Evolutionary conservation across 2,113 vertebrate genomes (phyloP), one percentile per base, ranked within the genome.

Genomic region (Neoarius graeffei): DNA sequence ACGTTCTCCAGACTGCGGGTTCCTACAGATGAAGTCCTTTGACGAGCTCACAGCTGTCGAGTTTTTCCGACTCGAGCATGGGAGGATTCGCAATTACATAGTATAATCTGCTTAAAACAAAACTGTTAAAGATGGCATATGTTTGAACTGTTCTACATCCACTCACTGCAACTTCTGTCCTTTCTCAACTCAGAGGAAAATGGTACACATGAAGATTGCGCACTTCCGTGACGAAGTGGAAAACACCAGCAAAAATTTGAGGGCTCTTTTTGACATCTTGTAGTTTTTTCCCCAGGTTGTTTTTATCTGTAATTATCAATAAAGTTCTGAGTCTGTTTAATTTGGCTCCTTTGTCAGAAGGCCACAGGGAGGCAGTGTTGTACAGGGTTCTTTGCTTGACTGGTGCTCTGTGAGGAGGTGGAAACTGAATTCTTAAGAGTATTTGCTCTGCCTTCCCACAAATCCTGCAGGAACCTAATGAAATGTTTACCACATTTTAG

Each of bases 41-140:
- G 91, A 92, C 0, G 90, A 96, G 27, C 90, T 97, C 66, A 96
- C 95, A 3, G 89, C 96, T 91, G 94, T 95, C 48, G 95, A 96
- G 35, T 96, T 93, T 81, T 95, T 90, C 67, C 90, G 91, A 23
- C 89, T 96, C 87, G 96, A 97, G 74, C 95, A 94, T 88, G 93
- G 95, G 3, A 90, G 96, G 17, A 86, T 97, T 27, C 94, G 91
- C 87, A 88, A 93, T 71, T 97, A 95, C 87, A 83, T 96, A 57
- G 95, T 97, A 91, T 94, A 10, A 25, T 7, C 25, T 25, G 10
- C 5, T n/a, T 25, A 42, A 42, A 42, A 42, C 42, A 42, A 42
- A 42, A 42, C 42, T 42, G 42, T 42, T 42, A 42, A 42, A 42
- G 42, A 42, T 42, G 1, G 7, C 5, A 20, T 4, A 48, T 20